Evolutionary conservation across 1,140 invertebrate species (phyloP), one percentile per base, ranked within the genome.

Genomic region (Rhopalosiphum padi): DNA sequence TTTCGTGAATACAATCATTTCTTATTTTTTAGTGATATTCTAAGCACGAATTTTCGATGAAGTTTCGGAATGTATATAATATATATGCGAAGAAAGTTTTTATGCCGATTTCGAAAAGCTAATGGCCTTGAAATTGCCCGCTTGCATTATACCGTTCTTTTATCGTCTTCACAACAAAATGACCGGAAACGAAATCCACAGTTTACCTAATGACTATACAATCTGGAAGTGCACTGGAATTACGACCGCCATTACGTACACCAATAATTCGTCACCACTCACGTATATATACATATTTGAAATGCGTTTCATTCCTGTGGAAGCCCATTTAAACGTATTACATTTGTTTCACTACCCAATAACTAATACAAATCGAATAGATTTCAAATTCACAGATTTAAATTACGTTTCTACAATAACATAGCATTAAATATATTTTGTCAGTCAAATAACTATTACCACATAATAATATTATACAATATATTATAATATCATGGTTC

Each of bases 101-200:
- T 90, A 43, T 11, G 4, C 51, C 88, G 37, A 90, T 90, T 43
- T 60, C 51, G 53, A 37, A 60, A 60, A 60, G 88, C 51, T 90
- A 90, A 90, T 60, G 35, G 88, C 88, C 88, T 55, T 60, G 53
- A 90, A 90, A 90, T 89, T 46, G 37, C 43, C 86, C 3, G 22
- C 87, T n/a, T 25, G 43, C 43, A 46, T 85, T 85, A 41, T 43
- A 8, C 21, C 18, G 46, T 87, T 88, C 87, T 51, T 88, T 88
- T 51, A 88, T 53, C 87, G 88, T 55, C 23, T 55, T 89, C 22
- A 30, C 51, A 4, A 30, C 55, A 90, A 90, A 90, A 90, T 90
- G 53, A 90, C 89, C 89, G 89, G 89, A 90, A 90, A 90, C 89
- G 35, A 90, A 68, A 43, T 90, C 30, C 46, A 11, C 88, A 60